Base-by-base conservation (phyloP, 2,797 vertebrate genomes). In the Takifugu rubripes region DNA sequence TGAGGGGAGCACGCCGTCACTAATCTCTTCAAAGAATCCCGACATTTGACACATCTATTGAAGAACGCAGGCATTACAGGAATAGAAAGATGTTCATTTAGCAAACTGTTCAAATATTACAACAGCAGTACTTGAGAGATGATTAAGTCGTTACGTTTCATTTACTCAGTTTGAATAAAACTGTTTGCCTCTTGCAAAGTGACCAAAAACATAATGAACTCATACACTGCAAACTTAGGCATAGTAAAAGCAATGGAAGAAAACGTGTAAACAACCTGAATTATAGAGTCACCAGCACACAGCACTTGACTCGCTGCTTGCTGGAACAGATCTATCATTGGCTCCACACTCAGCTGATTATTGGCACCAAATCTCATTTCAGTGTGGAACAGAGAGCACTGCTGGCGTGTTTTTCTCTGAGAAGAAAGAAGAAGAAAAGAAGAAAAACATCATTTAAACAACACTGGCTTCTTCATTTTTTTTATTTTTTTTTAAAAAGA, bases 21-120 rank as follows among this genome's bases (percentile, higher is more conserved):
- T 75, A 36, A 54, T 56, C 33, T 87, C 86, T 25, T 44, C 17
- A 56, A 84, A 87, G 21, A 86, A 68, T 49, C 79, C 86, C 71
- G 70, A 82, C 3, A 8, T 58, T n/a, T 89, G 88, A 83, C 87
- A 86, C 56, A 86, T 86, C 92, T 92, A 53, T 8, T 56, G 68
- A n/a, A 64, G 36, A 50, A 31, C 9, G 72, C 54, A 77, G 9
- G 1, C 42, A 3, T 44, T 5, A 36, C 42, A 24, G 46, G 36
- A 10, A 5, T 50, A 7, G 12, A 25, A 36, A 43, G 44, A 17
- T 42, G n/a, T 12, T 31, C 21, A 49, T 16, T 44, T 4, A 11
- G 11, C 9, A 10, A 11, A 40, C 12, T 40, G 14, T 14, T 40
- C 12, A 40, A 40, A 36, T 1, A 4, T 40, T 9, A 29, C 54